Conservation (phyloP, 2,888 invertebrate genomes). For the Fragum whitleyi region DNA sequence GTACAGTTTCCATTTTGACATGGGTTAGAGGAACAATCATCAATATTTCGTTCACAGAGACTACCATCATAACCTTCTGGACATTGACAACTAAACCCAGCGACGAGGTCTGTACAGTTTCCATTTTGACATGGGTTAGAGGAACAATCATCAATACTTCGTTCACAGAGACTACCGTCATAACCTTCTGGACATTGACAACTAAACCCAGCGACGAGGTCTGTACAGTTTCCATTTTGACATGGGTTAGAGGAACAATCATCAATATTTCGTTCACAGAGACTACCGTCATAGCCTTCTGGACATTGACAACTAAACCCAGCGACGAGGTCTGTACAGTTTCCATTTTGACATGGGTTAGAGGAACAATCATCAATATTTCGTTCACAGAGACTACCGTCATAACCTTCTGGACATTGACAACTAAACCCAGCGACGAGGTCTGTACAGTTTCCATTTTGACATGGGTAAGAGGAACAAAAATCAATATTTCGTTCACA, state of each 20-base stretch:
- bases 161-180: constrained; percentile 39
- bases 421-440: background rate
- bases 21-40: constrained; percentile 9
- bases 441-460: constrained; percentile 6
- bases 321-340: constrained; percentile 58
- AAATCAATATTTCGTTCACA: background rate
- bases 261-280: constrained; percentile 48
- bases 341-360: constrained; percentile 41
- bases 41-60: background rate
- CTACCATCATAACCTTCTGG: background rate
- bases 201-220: constrained; percentile 53
- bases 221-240: constrained; percentile 60
- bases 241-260: constrained; percentile 65
- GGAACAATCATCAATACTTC: constrained; percentile 35
- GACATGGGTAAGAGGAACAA: constrained; percentile 1
- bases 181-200: constrained; percentile 66
- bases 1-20: constrained; percentile 5
- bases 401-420: background rate
- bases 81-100: constrained; percentile 9
- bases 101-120: background rate
- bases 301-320: constrained; percentile 66
- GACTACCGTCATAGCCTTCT: constrained; percentile 54
- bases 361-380: background rate
- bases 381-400: background rate
- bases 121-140: constrained; percentile 12